These are phyloP conservation scores for Ptycholaimellus sp. DNA, from an alignment of 2,888 invertebrate species.

Conservation along the genomic window DNA sequence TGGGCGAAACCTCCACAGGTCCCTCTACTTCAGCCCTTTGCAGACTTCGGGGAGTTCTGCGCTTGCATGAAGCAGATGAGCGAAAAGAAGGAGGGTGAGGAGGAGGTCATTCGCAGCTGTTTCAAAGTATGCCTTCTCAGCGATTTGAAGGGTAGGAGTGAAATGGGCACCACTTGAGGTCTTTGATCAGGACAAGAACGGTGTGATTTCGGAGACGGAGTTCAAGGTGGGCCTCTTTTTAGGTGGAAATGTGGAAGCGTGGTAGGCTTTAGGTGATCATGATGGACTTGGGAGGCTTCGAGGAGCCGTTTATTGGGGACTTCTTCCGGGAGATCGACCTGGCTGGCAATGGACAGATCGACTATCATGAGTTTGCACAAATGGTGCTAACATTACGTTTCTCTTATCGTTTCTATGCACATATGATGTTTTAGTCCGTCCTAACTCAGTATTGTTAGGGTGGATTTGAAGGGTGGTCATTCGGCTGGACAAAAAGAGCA, in stretches of 20 bases:
- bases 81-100: slow-evolving; percentile 14
- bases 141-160: slow-evolving; percentile 4
- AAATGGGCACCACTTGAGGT: slow-evolving; percentile 12
- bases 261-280: slow-evolving; percentile 18
- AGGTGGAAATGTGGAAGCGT: background rate
- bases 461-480: no score
- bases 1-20: no score
- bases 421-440: no score
- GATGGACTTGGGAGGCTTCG: slow-evolving; percentile 22
- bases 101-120: slow-evolving; percentile 14
- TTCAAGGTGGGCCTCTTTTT: slow-evolving; percentile 18
- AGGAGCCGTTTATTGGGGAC: slow-evolving; percentile 20
- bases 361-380: no score
- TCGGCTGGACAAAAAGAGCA: no score
- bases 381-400: no score
- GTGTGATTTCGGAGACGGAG: slow-evolving; percentile 21
- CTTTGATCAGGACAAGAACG: slow-evolving; percentile 23
- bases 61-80: slow-evolving; percentile 24
- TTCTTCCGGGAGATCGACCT: slow-evolving; percentile 24
- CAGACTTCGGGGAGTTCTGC: slow-evolving; percentile 26
- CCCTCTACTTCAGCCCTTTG: no score
- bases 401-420: no score
- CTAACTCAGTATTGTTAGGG: no score
- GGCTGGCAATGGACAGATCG: slow-evolving; percentile 21
- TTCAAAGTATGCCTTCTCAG: slow-evolving; percentile 6